A percentile compares a stretch with the other conserved stretches of the same genome.
phyloP scores from a whole-genome alignment of 2,113 vertebrate species.

The Macrotis lagotis region DNA sequence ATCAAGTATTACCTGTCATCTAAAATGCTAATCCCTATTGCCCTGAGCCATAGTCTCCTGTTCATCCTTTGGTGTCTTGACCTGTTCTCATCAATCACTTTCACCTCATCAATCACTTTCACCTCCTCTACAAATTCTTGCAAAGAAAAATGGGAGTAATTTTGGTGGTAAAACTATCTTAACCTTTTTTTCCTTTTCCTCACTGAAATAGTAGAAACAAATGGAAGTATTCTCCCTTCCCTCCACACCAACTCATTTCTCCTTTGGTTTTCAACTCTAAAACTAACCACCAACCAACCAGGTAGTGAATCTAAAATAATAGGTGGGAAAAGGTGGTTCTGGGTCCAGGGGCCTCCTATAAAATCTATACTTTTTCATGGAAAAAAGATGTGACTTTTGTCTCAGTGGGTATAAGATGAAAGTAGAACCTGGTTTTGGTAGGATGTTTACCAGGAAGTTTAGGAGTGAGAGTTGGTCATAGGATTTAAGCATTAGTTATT shows the following conservation, averaged over 20 bases:
- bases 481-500: neutral
- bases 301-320: neutral
- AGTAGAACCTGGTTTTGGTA: neutral
- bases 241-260: neutral
- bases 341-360: too few species aligned
- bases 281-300: neutral
- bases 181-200: neutral
- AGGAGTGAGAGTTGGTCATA: neutral
- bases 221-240: too few species aligned
- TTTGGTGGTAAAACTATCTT: neutral
- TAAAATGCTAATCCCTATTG: neutral
- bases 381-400: neutral
- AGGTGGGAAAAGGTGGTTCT: neutral
- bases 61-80: neutral
- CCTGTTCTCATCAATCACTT: neutral
- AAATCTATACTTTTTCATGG: neutral
- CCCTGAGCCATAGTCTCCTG: neutral
- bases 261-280: neutral
- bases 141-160: neutral
- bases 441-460: neutral
- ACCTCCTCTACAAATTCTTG: neutral
- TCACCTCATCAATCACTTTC: neutral
- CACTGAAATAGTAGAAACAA: neutral
- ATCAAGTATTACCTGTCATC: neutral
- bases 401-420: neutral